These are phyloP conservation scores for Epsilonema sp. DNA, from an alignment of 2,888 invertebrate species.

Conservation along the genomic window DNA sequence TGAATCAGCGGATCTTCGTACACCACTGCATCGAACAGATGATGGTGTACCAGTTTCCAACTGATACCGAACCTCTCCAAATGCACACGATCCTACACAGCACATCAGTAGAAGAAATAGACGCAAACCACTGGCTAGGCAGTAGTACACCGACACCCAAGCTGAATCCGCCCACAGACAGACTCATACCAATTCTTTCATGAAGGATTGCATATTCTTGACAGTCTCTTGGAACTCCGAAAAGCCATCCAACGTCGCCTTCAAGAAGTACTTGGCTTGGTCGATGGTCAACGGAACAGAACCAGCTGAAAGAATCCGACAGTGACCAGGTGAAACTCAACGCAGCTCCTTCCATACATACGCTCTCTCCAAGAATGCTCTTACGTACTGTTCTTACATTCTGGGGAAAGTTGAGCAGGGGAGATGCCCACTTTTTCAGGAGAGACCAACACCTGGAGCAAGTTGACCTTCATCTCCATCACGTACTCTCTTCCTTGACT, in stretches of 20 bases:
- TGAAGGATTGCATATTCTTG: conserved; percentile 30
- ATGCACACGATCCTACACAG: conserved; percentile 41
- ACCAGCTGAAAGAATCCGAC: not conserved
- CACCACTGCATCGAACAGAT: conserved; percentile 42
- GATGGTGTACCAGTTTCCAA: conserved; percentile 48
- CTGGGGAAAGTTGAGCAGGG: not conserved
- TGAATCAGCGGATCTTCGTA: conserved; percentile 40
- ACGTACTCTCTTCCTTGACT: conserved; percentile 45
- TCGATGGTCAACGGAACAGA: conserved; percentile 15
- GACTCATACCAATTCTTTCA: conserved; percentile 41
- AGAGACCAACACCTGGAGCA: conserved; percentile 33
- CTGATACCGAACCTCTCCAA: conserved; percentile 44
- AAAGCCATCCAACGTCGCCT: conserved; percentile 43
- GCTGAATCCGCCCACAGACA: not conserved
- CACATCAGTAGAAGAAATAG: no score
- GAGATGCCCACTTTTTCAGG: conserved; percentile 6
- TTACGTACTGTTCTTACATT: no score
- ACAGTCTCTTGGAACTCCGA: conserved; percentile 40
- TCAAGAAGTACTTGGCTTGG: conserved; percentile 39
- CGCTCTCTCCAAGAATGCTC: no score
- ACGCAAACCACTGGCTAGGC: conserved; percentile 9
- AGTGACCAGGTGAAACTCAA: no score
- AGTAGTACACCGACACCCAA: no score
- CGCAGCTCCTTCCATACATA: no score
- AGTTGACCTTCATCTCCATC: conserved; percentile 42